Evolutionary conservation across 2,888 invertebrate species (phyloP).

Genomic region (Drosophila phalerata): DNA sequence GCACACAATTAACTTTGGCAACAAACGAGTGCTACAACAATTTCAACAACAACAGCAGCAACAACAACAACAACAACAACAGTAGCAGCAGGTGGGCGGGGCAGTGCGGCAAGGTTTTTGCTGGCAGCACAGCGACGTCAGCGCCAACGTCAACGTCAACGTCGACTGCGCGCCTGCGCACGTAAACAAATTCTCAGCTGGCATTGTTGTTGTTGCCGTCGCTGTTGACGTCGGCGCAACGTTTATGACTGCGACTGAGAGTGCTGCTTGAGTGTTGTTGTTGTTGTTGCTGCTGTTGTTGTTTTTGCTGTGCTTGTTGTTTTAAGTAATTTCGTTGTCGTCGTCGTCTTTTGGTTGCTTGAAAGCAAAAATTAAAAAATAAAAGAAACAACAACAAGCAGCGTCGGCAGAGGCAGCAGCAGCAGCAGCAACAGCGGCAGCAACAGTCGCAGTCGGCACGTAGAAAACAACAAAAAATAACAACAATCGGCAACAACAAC

Average conservation of each 20-base stretch:
- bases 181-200: conserved; percentile 76
- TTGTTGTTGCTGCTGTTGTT: conserved; percentile 39
- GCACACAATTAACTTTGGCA: conserved; percentile 77
- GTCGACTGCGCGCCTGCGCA: conserved; percentile 68
- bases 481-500: conserved; percentile 45
- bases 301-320: conserved; percentile 36
- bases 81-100: conserved; percentile 37
- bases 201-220: conserved; percentile 59
- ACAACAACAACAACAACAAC: conserved; percentile 24
- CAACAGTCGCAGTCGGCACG: conserved; percentile 43
- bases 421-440: conserved; percentile 36
- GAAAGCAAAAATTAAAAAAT: conserved; percentile 73
- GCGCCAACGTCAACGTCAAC: not conserved
- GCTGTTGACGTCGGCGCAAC: conserved; percentile 22
- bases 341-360: conserved; percentile 50
- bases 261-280: conserved; percentile 31
- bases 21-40: conserved; percentile 70
- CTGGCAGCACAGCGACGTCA: conserved; percentile 16
- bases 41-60: conserved; percentile 19
- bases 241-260: conserved; percentile 28
- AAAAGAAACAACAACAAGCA: conserved; percentile 31
- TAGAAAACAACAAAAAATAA: conserved; percentile 35
- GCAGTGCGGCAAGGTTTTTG: conserved; percentile 22
- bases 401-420: conserved; percentile 13
- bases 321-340: conserved; percentile 38